Evolutionary conservation across 2,797 vertebrate genomes (phyloP).

Genomic region (Atherinosoma microstoma): DNA sequence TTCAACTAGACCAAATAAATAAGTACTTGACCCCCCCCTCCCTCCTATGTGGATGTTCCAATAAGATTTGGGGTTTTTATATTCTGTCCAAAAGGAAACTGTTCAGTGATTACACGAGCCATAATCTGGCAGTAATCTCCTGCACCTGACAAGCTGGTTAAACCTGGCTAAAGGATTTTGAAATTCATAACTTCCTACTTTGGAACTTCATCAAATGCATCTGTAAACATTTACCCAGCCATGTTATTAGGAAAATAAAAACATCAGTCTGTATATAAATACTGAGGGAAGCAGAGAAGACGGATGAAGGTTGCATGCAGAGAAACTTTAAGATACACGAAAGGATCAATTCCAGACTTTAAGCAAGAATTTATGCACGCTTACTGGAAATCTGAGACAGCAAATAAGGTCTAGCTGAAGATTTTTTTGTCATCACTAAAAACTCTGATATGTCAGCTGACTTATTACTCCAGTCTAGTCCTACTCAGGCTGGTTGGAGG

Average conservation of each 20-base stretch:
- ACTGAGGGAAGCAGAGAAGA: neutral
- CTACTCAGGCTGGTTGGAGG: neutral
- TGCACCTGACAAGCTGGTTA: neutral
- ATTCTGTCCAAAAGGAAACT: slow-evolving; percentile 9
- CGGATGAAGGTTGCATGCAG: neutral
- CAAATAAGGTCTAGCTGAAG: neutral
- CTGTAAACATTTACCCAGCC: slow-evolving; percentile 30
- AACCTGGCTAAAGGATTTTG: neutral
- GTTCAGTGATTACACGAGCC: slow-evolving; percentile 10
- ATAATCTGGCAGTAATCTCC: slow-evolving; percentile 13
- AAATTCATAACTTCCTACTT: slow-evolving; percentile 27
- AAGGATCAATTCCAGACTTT: neutral
- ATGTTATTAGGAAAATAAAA: slow-evolving; percentile 11
- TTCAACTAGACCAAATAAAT: slow-evolving; percentile 22
- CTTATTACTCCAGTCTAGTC: neutral
- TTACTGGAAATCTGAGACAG: neutral
- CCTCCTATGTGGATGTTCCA: neutral
- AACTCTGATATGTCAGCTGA: neutral
- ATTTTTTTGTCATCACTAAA: neutral
- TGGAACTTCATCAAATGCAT: slow-evolving; percentile 17
- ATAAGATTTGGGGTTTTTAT: neutral
- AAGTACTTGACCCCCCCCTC: slow-evolving; percentile 1
- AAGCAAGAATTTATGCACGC: neutral
- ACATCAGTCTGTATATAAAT: slow-evolving; percentile 12
- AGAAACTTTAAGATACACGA: too few relatives aligned